Conservation (phyloP, 1,140 invertebrate species). For the Drosophila pseudoobscura region DNA sequence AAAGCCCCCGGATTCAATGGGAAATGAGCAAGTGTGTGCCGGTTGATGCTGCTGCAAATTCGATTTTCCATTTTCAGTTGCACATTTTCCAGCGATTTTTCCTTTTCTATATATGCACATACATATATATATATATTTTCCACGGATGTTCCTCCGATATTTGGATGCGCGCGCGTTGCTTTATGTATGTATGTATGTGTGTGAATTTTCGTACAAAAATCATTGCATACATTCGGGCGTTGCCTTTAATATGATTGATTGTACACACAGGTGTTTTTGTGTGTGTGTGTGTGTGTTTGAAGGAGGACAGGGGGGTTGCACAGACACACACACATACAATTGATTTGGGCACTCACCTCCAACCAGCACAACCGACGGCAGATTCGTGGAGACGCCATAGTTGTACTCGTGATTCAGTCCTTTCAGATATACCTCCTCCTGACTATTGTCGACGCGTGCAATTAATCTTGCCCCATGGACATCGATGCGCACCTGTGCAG, state of each 20-base stretch:
- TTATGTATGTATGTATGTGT: slow-evolving; percentile 9
- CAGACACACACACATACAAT: slow-evolving; percentile 41
- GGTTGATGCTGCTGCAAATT: slow-evolving; percentile 44
- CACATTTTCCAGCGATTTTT: slow-evolving; percentile 54
- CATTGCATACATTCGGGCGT: slow-evolving; percentile 47
- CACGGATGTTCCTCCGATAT: background rate
- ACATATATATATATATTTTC: background rate
- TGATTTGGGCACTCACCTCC: slow-evolving; percentile 87
- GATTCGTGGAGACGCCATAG: slow-evolving; percentile 92
- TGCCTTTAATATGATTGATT: slow-evolving; percentile 62
- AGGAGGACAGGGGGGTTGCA: background rate
- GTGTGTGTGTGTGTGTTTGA: too few relatives aligned
- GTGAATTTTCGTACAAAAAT: slow-evolving; percentile 46
- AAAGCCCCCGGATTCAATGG: slow-evolving; percentile 54
- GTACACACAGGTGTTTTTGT: background rate
- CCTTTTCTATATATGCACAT: background rate
- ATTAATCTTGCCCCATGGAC: slow-evolving; percentile 91
- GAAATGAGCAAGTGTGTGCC: slow-evolving; percentile 56
- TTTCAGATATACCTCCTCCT: slow-evolving; percentile 90
- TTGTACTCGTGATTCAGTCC: slow-evolving; percentile 91
- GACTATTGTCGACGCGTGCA: slow-evolving; percentile 92
- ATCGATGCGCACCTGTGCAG: slow-evolving; percentile 89
- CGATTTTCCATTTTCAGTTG: slow-evolving; percentile 72
- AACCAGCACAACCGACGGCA: slow-evolving; percentile 93
- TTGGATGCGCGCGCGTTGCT: slow-evolving; percentile 14